Percentiles rank a stretch among this genome's conserved stretches.
These are phyloP conservation scores for Microtus pennsylvanicus DNA, from an alignment of 2,113 vertebrate genomes.

Conservation along the genomic window DNA sequence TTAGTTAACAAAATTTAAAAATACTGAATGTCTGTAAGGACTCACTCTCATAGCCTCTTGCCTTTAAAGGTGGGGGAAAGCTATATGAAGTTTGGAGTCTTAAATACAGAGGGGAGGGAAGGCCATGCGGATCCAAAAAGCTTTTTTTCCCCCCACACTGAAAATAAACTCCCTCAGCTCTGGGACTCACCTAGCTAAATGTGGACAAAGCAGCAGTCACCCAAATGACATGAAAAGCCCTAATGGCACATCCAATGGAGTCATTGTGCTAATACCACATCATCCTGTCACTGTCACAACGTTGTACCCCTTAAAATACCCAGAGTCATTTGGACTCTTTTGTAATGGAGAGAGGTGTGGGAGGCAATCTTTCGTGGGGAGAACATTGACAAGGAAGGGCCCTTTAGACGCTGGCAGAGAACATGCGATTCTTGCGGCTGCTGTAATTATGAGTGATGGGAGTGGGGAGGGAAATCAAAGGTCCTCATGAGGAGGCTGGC, in stretches of 20 bases:
- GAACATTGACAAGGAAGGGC: conserved; percentile 72
- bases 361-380: conserved; percentile 72
- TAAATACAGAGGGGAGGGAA: neutral
- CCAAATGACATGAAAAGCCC: conserved; percentile 49
- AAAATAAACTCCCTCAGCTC: conserved; percentile 70
- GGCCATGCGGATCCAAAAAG: conserved; percentile 26
- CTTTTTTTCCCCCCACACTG: conserved; percentile 68
- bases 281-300: conserved; percentile 49
- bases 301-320: conserved; percentile 51
- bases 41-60: neutral
- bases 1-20: conserved; percentile 36
- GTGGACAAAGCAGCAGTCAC: conserved; percentile 63
- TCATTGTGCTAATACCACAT: conserved; percentile 62
- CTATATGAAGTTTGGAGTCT: conserved; percentile 28
- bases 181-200: conserved; percentile 61
- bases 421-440: neutral
- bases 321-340: conserved; percentile 52
- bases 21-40: neutral
- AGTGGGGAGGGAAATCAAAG: neutral
- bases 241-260: conserved; percentile 60
- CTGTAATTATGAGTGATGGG: conserved; percentile 26
- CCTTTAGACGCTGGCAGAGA: conserved; percentile 36
- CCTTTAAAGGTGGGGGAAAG: neutral
- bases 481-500: neutral
- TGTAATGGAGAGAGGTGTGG: conserved; percentile 60